A percentile compares a stretch with the other conserved stretches of the same genome.
Evolutionary conservation across 2,113 vertebrate species (phyloP).

Genomic region (Thomomys bottae): DNA sequence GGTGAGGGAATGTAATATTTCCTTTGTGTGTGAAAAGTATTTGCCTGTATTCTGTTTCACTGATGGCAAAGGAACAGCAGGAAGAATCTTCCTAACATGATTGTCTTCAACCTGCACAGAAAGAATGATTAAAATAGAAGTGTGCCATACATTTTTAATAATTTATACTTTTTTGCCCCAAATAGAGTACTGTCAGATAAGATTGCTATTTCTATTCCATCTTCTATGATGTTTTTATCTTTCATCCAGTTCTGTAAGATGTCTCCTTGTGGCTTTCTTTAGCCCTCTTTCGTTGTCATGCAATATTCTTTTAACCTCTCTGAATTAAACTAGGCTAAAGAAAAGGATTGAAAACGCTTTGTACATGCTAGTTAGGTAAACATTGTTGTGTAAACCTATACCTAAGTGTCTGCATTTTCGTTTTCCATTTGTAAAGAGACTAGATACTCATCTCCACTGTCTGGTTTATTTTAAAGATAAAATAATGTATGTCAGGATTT

Average conservation of each 20-base stretch:
- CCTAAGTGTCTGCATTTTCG: not conserved
- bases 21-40: not conserved
- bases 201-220: not conserved
- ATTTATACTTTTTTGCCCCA: not conserved
- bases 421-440: not conserved
- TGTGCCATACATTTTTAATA: not conserved
- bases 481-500: not conserved
- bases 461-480: not conserved
- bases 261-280: not conserved
- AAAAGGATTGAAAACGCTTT: not conserved
- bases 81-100: constrained; percentile 2
- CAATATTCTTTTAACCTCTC: not conserved
- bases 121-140: not conserved
- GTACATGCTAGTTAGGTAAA: no score
- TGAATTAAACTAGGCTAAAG: not conserved
- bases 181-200: not conserved
- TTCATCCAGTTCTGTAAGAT: not conserved
- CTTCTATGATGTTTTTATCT: not conserved
- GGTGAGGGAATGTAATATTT: not conserved
- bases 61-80: not conserved
- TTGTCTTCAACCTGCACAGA: not conserved
- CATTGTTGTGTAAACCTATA: no score
- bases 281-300: not conserved
- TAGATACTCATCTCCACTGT: not conserved
- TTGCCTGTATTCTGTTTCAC: not conserved